These are phyloP conservation scores for Azemiops feae DNA, from an alignment of 2,113 vertebrate species.

Conservation along the genomic window DNA sequence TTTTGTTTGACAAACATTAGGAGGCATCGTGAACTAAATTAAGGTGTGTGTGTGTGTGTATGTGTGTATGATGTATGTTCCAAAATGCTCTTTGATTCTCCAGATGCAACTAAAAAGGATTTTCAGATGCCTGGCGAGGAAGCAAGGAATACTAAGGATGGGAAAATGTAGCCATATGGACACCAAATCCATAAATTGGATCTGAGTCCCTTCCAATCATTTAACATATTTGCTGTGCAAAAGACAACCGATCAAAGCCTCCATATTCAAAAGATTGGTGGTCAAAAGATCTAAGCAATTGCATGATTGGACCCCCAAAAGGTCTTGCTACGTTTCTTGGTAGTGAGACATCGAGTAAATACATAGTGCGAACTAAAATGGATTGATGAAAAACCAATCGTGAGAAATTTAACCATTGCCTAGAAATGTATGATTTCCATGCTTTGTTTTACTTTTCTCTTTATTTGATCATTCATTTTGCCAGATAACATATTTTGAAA, in stretches of 20 bases:
- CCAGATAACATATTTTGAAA: not conserved
- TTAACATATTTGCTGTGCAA: slow-evolving; percentile 14
- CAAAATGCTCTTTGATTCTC: not conserved
- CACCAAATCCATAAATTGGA: not conserved
- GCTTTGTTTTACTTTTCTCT: not conserved
- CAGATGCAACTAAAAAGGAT: not conserved
- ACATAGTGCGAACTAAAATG: not conserved
- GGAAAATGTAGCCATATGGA: slow-evolving; percentile 1
- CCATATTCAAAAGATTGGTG: not conserved
- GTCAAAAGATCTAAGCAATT: not conserved
- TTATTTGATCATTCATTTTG: not conserved
- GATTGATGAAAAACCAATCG: not conserved
- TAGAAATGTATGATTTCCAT: not conserved
- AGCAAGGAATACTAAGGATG: not conserved
- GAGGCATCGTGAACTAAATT: not conserved
- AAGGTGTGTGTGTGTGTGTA: not conserved
- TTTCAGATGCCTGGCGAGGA: not conserved
- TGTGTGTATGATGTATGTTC: not conserved
- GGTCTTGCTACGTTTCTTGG: not conserved
- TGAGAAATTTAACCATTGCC: not conserved
- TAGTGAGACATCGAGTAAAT: not conserved
- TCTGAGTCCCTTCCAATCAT: not conserved
- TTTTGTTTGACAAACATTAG: slow-evolving; percentile 4
- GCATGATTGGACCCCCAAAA: not conserved
- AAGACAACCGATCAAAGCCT: slow-evolving; percentile 21